Base-by-base conservation (phyloP, 1,140 invertebrate species). In the Lerema accius region DNA sequence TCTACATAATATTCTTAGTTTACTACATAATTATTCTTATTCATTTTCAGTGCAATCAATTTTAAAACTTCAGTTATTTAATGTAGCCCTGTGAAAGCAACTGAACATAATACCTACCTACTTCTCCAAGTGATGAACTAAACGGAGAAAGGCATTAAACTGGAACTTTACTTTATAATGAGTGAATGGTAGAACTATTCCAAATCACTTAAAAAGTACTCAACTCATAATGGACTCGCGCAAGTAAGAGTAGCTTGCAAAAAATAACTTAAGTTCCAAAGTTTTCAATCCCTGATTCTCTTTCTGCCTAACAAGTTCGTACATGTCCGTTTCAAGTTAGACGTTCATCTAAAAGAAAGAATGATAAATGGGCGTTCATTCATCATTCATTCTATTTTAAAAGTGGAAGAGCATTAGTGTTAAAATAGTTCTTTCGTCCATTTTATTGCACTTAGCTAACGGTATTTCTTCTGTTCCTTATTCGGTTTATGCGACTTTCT, bases 341-440 rank as follows among this genome's bases (percentile, higher is more conserved):
- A 55, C 51, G 39, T 55, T 55, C 51, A 55, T 55, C 39, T 55
- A 37, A 43, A 55, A 55, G 39, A 55, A 55, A 43, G 51, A 55
- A 55, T 55, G 51, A 55, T 55, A 23, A 55, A 55, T 55, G 51
- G 42, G 26, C 50, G 23, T 23, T 23, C 39, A 55, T 55, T 42
- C 42, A 55, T 55, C 51, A 55, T 55, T 53, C 50, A 40, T 42
- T 39, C 50, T 53, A 40, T 23, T 42, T 32, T 32, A 42, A 53
- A 53, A 53, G 50, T 53, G 37, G 50, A 53, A 53, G 37, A 53
- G 37, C 50, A 53, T 53, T 53, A 53, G 50, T 53, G 49, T 40
- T 23, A 7, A 40, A 28, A 53, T 53, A 53, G 50, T 53, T 53
- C 50, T 53, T 51, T 39, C 49, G 32, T 53, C 17, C 37, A 42